Percentiles rank a stretch among this genome's conserved stretches.
phyloP scores from a whole-genome alignment of 2,113 vertebrate genomes.

The Tyrannus savana region DNA sequence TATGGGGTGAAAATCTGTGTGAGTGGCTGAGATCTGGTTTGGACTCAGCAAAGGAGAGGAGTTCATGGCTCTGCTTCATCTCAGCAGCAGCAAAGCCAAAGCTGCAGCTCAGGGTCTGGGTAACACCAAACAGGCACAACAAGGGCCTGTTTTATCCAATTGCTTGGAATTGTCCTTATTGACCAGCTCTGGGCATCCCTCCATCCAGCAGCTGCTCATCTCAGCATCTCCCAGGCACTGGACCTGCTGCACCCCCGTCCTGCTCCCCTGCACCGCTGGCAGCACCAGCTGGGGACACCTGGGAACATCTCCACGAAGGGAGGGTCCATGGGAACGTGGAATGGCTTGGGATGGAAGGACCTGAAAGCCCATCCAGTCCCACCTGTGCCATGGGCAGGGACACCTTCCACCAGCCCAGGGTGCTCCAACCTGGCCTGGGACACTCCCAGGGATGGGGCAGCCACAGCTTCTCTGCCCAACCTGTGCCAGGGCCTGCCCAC shows the following conservation, averaged over 20 bases:
- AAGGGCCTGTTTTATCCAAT: neutral
- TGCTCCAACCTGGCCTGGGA: neutral
- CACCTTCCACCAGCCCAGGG: accelerated
- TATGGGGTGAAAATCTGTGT: neutral
- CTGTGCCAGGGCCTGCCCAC: neutral
- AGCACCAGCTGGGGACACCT: neutral
- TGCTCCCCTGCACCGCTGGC: neutral
- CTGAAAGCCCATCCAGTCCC: neutral
- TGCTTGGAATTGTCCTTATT: neutral
- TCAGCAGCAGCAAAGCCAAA: neutral
- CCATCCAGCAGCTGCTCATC: neutral
- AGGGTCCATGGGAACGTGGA: neutral
- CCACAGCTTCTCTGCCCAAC: neutral
- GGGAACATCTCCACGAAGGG: neutral
- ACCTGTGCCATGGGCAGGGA: neutral
- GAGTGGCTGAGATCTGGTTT: neutral
- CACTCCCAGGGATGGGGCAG: neutral
- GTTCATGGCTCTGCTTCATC: neutral
- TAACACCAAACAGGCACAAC: neutral
- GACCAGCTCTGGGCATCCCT: neutral
- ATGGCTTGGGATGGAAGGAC: neutral
- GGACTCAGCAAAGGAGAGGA: neutral
- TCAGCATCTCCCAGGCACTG: neutral
- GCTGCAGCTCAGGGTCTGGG: neutral
- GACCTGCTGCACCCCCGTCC: neutral